These are phyloP conservation scores for Leucophora obtusa DNA, from an alignment of 2,888 invertebrate genomes.

Conservation along the genomic window DNA sequence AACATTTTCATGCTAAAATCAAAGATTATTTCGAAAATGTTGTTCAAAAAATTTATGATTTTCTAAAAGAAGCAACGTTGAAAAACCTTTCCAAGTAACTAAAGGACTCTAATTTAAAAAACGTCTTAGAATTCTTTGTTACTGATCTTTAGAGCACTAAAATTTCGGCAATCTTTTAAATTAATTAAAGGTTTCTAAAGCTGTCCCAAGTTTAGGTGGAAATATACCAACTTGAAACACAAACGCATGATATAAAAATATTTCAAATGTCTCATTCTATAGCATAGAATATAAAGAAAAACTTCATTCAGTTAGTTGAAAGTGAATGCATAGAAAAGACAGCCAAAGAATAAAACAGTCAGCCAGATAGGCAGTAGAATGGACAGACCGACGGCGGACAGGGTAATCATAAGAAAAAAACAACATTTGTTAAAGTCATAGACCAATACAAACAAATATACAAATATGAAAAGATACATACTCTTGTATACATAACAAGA, in stretches of 20 bases:
- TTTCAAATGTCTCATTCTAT: not conserved
- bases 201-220: too few species aligned
- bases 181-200: too few species aligned
- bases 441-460: slow-evolving; percentile 46
- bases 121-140: too few species aligned
- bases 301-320: slow-evolving; percentile 37
- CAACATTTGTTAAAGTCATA: slow-evolving; percentile 60
- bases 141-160: too few species aligned
- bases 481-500: slow-evolving; percentile 20
- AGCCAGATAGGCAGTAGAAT: not conserved
- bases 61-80: too few species aligned
- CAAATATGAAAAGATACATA: slow-evolving; percentile 18
- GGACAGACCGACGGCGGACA: slow-evolving; percentile 6
- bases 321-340: slow-evolving; percentile 50
- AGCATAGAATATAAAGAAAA: not conserved
- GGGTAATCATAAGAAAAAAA: slow-evolving; percentile 32
- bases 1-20: too few species aligned
- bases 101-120: too few species aligned
- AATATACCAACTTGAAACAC: too few species aligned
- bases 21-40: too few species aligned
- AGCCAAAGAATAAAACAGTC: slow-evolving; percentile 23
- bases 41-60: too few species aligned
- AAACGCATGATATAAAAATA: not conserved
- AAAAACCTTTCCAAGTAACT: too few species aligned
- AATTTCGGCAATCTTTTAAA: too few species aligned